These are phyloP conservation scores for Neolamprologus modestus DNA, from an alignment of 2,113 vertebrate species.

Conservation along the genomic window DNA sequence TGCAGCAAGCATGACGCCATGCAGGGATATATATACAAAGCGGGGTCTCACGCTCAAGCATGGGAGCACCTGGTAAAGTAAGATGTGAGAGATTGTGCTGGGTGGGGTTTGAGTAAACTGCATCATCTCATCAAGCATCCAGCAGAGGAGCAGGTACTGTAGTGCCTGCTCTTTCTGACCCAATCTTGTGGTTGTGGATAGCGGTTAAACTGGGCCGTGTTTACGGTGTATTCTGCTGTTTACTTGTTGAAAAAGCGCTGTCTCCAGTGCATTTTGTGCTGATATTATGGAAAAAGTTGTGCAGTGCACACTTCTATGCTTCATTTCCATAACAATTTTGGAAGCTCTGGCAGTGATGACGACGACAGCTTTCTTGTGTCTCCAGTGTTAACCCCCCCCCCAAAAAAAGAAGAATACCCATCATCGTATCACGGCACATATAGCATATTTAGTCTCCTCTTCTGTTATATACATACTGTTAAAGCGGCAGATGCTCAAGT, in stretches of 20 bases:
- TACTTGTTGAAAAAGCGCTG: slow-evolving; percentile 21
- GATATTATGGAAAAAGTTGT: slow-evolving; percentile 38
- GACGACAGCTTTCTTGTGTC: neutral
- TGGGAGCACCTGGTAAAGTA: slow-evolving; percentile 48
- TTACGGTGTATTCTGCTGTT: neutral
- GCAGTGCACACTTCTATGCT: neutral
- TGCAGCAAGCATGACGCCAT: slow-evolving; percentile 37
- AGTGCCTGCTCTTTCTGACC: slow-evolving; percentile 1
- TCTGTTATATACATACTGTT: neutral
- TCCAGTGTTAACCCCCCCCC: neutral
- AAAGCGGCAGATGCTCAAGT: neutral
- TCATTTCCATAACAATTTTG: slow-evolving; percentile 30
- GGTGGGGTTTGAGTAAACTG: neutral
- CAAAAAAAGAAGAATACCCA: neutral
- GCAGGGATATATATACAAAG: slow-evolving; percentile 15
- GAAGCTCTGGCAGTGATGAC: neutral
- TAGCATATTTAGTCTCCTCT: neutral
- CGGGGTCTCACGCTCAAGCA: neutral
- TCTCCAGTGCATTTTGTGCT: slow-evolving; percentile 45
- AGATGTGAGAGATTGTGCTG: slow-evolving; percentile 11
- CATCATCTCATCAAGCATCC: neutral
- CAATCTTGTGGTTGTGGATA: neutral
- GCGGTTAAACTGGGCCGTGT: neutral
- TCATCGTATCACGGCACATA: neutral
- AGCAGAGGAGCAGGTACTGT: neutral